Conservation (phyloP, 2,113 vertebrate genomes). For the Urocitellus parryii region DNA sequence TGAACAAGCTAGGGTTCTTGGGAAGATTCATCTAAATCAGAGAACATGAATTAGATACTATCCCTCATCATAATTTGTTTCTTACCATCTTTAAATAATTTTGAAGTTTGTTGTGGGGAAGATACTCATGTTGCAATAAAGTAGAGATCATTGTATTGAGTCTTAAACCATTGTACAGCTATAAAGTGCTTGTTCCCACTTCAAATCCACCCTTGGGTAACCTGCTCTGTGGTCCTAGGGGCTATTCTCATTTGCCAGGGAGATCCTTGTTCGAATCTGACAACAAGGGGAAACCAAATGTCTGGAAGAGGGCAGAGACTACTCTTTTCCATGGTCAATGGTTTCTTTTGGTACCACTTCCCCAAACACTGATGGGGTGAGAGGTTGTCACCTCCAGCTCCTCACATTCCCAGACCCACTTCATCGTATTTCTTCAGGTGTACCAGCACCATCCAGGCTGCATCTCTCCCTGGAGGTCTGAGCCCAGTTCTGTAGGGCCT, state of each 20-base stretch:
- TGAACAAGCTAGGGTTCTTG: not conserved
- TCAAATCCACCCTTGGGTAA: too few relatives aligned
- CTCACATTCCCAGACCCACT: not conserved
- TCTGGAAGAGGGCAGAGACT: too few relatives aligned
- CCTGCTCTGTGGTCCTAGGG: not conserved
- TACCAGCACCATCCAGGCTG: too few relatives aligned
- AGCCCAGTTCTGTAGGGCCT: not conserved
- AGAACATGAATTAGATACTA: not conserved
- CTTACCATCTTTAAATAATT: not conserved
- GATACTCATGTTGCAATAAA: not conserved
- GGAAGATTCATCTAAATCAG: not conserved
- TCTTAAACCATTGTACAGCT: not conserved
- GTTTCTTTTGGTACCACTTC: not conserved
- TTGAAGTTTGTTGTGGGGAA: not conserved
- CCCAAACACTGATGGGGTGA: not conserved
- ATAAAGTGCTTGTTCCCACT: not conserved
- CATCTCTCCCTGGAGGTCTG: accelerated
- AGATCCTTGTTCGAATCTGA: not conserved
- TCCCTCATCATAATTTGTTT: not conserved
- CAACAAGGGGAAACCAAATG: too few relatives aligned
- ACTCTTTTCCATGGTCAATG: not conserved
- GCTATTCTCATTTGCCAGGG: not conserved
- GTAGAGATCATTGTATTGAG: not conserved
- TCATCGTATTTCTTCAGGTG: not conserved
- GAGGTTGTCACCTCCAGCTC: not conserved